A percentile compares a stretch with the other conserved stretches of the same genome.
These are phyloP conservation scores for Bombus superbus DNA, from an alignment of 1,140 invertebrate species.

Conservation along the genomic window DNA sequence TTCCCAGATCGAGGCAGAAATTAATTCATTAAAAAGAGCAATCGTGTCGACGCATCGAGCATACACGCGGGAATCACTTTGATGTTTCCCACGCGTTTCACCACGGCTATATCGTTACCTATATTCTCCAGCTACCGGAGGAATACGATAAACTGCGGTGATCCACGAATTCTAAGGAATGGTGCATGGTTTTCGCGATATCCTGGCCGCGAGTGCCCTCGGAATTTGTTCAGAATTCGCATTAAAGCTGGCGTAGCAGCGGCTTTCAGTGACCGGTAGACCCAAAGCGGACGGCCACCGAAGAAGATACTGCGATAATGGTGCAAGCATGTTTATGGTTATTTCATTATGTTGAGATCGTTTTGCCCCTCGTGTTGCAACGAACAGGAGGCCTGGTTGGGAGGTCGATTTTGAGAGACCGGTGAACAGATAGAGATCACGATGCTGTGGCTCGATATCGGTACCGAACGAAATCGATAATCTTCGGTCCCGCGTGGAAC, in stretches of 20 bases:
- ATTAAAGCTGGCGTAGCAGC: neutral
- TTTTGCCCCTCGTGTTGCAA: constrained; percentile 50
- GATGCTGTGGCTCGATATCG: constrained; percentile 64
- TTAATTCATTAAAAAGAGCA: constrained; percentile 35
- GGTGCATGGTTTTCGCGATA: neutral
- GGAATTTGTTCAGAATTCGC: constrained; percentile 53
- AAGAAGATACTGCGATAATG: constrained; percentile 68
- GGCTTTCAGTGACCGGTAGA: neutral
- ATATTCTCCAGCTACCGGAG: neutral
- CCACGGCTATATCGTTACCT: neutral
- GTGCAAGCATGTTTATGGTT: constrained; percentile 65
- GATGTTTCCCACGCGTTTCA: constrained; percentile 17
- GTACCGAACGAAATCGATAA: constrained; percentile 77
- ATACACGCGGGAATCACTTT: neutral
- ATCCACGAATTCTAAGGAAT: constrained; percentile 27
- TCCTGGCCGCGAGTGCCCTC: neutral
- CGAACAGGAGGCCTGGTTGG: constrained; percentile 65
- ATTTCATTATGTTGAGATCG: constrained; percentile 67
- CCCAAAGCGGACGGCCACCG: constrained; percentile 6
- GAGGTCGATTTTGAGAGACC: constrained; percentile 66
- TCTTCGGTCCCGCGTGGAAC: constrained; percentile 65
- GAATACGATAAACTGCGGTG: constrained; percentile 2
- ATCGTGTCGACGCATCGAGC: neutral
- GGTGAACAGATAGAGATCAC: constrained; percentile 66
- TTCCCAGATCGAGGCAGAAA: neutral